These are phyloP conservation scores for Parascotia fuliginaria DNA, from an alignment of 2,888 invertebrate species.

Conservation along the genomic window DNA sequence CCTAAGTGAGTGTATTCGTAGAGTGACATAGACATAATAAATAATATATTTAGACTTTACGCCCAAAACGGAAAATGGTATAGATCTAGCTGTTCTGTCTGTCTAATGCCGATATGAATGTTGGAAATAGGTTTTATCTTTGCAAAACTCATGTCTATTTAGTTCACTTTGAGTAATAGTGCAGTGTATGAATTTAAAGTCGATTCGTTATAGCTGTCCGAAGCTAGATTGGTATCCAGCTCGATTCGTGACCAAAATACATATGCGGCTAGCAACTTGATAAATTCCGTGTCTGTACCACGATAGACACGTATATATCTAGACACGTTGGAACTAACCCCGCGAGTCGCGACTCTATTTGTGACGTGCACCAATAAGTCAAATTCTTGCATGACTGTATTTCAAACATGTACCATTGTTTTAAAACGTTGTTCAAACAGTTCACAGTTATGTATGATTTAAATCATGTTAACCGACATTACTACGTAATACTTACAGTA, in stretches of 20 bases:
- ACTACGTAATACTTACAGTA: no score
- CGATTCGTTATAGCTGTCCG: slow-evolving; percentile 19
- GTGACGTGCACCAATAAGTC: slow-evolving; percentile 2
- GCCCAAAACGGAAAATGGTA: no score
- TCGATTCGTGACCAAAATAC: slow-evolving; percentile 27
- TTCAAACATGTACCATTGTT: background rate
- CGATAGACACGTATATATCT: slow-evolving; percentile 7
- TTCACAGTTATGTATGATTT: no score
- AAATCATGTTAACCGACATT: no score
- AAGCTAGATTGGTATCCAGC: slow-evolving; percentile 23
- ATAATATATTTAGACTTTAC: no score
- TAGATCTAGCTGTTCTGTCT: no score
- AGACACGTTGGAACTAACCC: background rate
- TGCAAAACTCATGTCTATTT: background rate
- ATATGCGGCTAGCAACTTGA: slow-evolving; percentile 12
- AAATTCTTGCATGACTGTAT: background rate
- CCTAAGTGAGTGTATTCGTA: no score
- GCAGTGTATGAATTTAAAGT: slow-evolving; percentile 21
- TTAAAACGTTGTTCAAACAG: background rate
- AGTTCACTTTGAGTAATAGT: slow-evolving; percentile 1
- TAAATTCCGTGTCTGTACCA: slow-evolving; percentile 17
- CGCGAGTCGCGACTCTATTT: background rate
- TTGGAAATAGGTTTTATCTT: background rate
- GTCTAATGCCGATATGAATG: background rate
- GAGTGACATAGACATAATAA: no score